A percentile compares a stretch with the other conserved stretches of the same genome.
phyloP scores from a whole-genome alignment of 1,140 invertebrate species.

The Ceratosolen solmsi region DNA sequence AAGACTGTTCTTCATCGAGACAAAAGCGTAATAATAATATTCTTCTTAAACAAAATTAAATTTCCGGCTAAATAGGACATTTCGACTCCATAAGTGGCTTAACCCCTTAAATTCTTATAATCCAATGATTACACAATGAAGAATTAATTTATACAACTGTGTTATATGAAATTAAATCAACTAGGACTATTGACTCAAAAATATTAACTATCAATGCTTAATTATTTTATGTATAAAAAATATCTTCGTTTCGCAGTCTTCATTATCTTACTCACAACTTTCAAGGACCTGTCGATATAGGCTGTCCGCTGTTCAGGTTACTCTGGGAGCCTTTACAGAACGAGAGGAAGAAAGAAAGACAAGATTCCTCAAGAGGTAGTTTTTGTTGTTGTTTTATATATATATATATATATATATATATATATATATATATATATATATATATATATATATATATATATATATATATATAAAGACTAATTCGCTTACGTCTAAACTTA shows the following conservation, averaged over 20 bases:
- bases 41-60: too few species aligned
- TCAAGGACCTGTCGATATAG: conserved; percentile 47
- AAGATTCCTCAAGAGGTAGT: conserved; percentile 48
- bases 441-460: too few species aligned
- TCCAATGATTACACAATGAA: too few species aligned
- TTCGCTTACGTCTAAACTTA: conserved; percentile 44
- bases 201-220: conserved; percentile 1
- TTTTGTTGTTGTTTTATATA: conserved; percentile 24
- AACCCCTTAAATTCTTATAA: background rate
- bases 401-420: too few species aligned
- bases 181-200: conserved; percentile 10
- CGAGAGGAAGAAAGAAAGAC: conserved; percentile 52
- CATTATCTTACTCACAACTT: conserved; percentile 53
- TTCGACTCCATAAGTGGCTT: too few species aligned
- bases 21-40: too few species aligned
- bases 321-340: conserved; percentile 48
- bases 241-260: conserved; percentile 51
- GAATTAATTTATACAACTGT: too few species aligned
- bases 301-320: conserved; percentile 48
- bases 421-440: too few species aligned
- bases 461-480: conserved; percentile 44
- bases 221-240: conserved; percentile 9
- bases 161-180: background rate
- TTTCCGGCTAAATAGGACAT: too few species aligned
- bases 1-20: too few species aligned